Percentiles rank a stretch among this genome's conserved stretches.
Evolutionary conservation across 2,797 vertebrate species (phyloP).

Genomic region (Schizopygopsis malacanthus): DNA sequence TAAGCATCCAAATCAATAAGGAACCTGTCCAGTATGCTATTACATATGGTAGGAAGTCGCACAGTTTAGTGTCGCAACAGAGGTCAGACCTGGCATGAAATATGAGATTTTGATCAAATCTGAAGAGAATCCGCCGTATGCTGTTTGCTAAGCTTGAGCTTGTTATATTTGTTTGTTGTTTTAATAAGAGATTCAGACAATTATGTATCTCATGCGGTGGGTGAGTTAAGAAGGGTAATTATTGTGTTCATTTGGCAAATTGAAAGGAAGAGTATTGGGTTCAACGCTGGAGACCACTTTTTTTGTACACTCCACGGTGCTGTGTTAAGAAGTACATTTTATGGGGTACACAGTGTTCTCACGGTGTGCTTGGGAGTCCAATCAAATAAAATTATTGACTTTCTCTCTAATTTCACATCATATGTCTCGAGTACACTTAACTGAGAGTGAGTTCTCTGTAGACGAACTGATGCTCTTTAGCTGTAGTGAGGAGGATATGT

Average conservation of each 20-base stretch:
- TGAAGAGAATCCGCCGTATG: constrained; percentile 9
- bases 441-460: constrained; percentile 34
- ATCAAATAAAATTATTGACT: constrained; percentile 41
- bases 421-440: constrained; percentile 29
- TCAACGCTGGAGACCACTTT: constrained; percentile 16
- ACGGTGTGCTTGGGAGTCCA: constrained; percentile 20
- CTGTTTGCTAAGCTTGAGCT: constrained; percentile 43
- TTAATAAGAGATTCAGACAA: constrained; percentile 47
- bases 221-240: constrained; percentile 55
- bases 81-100: constrained; percentile 31
- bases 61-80: constrained; percentile 14
- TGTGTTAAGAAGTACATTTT: constrained; percentile 46
- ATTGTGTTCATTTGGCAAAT: constrained; percentile 58
- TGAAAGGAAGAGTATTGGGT: constrained; percentile 45
- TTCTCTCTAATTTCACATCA: constrained; percentile 45
- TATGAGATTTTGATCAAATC: constrained; percentile 31
- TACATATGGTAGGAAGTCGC: constrained; percentile 33
- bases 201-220: constrained; percentile 53
- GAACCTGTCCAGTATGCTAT: constrained; percentile 24
- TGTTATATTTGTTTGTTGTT: constrained; percentile 41
- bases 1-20: constrained; percentile 36
- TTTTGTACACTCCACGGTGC: constrained; percentile 25
- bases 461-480: constrained; percentile 47
- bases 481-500: constrained; percentile 33
- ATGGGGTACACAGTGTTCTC: constrained; percentile 35